Evolutionary conservation across 2,113 vertebrate genomes (phyloP).

Genomic region (Cygnus buccinator): DNA sequence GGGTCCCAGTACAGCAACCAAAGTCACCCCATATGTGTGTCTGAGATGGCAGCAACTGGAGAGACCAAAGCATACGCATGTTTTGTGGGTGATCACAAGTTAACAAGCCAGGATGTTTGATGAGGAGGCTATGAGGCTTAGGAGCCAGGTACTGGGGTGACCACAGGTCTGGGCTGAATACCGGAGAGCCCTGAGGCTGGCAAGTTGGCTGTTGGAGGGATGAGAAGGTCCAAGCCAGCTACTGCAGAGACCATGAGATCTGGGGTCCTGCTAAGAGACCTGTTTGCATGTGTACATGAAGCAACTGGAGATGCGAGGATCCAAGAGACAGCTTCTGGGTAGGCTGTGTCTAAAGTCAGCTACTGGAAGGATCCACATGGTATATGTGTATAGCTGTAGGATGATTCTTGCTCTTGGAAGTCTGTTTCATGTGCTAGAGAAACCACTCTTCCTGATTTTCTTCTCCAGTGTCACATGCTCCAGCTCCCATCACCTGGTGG

Average conservation of each 20-base stretch:
- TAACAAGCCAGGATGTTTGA: not conserved
- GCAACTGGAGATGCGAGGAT: not conserved
- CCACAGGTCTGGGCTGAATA: not conserved
- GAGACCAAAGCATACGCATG: not conserved
- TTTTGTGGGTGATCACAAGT: rapidly evolving
- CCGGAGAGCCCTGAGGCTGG: not conserved
- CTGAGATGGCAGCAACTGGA: not conserved
- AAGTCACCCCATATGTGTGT: not conserved
- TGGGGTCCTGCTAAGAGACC: not conserved
- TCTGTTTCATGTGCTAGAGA: rapidly evolving
- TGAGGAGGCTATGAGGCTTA: not conserved
- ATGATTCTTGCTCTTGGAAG: not conserved
- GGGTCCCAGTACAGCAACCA: not conserved
- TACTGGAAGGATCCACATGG: not conserved
- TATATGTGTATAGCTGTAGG: not conserved
- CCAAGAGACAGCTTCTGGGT: not conserved
- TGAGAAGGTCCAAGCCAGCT: not conserved
- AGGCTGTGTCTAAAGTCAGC: not conserved
- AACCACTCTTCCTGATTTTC: not conserved
- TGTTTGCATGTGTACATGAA: not conserved
- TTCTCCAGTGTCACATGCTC: not conserved
- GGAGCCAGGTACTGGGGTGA: not conserved
- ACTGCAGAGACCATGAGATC: not conserved
- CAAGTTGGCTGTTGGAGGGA: not conserved
- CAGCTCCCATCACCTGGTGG: rapidly evolving